phyloP scores from a whole-genome alignment of 2,888 invertebrate species.

The Agelastica alni region DNA sequence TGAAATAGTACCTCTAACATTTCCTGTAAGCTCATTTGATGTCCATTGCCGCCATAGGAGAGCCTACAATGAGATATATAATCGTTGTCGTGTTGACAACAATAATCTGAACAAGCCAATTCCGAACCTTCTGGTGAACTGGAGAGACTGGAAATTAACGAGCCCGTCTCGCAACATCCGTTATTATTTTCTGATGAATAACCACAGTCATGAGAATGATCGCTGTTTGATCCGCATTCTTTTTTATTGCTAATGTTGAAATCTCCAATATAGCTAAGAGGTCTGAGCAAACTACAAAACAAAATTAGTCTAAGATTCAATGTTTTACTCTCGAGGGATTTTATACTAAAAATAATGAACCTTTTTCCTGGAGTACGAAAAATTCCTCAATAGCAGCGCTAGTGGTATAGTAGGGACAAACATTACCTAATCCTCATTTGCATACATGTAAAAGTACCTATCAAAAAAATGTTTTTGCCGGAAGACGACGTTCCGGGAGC shows the following conservation, averaged over 20 bases:
- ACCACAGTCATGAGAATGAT: constrained; percentile 82
- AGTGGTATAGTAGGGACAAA: no score
- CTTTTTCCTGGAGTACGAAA: no score
- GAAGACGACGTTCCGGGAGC: no score
- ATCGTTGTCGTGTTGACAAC: constrained; percentile 74
- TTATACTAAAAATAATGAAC: no score
- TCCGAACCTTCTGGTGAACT: constrained; percentile 91
- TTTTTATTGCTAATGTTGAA: constrained; percentile 46
- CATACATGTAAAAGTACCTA: no score
- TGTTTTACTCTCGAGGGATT: no score
- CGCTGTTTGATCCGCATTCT: constrained; percentile 66
- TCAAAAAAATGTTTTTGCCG: no score
- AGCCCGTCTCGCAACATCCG: constrained; percentile 69
- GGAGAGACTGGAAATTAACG: constrained; percentile 75
- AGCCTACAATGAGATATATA: constrained; percentile 47
- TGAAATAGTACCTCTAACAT: constrained; percentile 85
- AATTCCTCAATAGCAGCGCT: no score
- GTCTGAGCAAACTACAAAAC: constrained; percentile 20
- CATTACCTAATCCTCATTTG: no score
- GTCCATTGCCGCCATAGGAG: constrained; percentile 59
- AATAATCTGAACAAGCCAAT: constrained; percentile 85
- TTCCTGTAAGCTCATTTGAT: constrained; percentile 71
- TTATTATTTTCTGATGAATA: constrained; percentile 86
- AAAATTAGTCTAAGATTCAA: no score
- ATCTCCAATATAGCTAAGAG: constrained; percentile 23